Base-by-base conservation (phyloP, 2,888 invertebrate species). In the Chrysolina americana region DNA sequence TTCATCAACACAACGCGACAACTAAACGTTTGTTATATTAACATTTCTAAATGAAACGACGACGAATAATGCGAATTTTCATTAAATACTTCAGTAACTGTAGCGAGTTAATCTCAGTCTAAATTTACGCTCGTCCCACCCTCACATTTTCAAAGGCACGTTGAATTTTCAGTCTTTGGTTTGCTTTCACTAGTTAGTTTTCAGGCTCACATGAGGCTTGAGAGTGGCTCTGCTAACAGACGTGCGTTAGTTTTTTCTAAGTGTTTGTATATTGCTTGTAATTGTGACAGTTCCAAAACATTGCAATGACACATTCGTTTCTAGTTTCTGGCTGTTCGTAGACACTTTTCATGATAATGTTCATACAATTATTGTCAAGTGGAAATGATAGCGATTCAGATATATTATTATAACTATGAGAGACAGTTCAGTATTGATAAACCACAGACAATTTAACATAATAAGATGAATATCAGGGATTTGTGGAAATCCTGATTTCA, bases 81-180 rank as follows among this genome's bases (percentile, higher is more conserved):
- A 85, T 85, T 85, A 85, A 85, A 85, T 84, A 85, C 85, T 85
- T 84, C 85, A 83, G 84, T 85, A 83, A 85, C 83, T 83, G 85
- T 86, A 82, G 85, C 86, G 85, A 84, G 86, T 85, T 85, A 86
- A 85, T 85, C 85, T 83, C 83, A 84, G 85, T 86, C 86, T 85
- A 86, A 86, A 85, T 86, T 86, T 86, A 86, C 86, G 84, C 86
- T 70, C 83, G 84, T 86, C 87, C 87, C 87, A 87, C 87, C 88
- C 87, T 87, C 87, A 84, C 87, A 85, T 85, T 83, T 82, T 78
- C 79, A 77, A 75, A 78, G 76, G 70, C 79, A 79, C 72, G 78
- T 72, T 76, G 76, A 76, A 76, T 77, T 79, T 79, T 78, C 78
- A 77, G 79, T 75, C 75, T 75, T 75, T 70, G 68, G 65, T 71